Evolutionary conservation across 2,888 invertebrate genomes (phyloP).

Genomic region (Hydriomena furcata): DNA sequence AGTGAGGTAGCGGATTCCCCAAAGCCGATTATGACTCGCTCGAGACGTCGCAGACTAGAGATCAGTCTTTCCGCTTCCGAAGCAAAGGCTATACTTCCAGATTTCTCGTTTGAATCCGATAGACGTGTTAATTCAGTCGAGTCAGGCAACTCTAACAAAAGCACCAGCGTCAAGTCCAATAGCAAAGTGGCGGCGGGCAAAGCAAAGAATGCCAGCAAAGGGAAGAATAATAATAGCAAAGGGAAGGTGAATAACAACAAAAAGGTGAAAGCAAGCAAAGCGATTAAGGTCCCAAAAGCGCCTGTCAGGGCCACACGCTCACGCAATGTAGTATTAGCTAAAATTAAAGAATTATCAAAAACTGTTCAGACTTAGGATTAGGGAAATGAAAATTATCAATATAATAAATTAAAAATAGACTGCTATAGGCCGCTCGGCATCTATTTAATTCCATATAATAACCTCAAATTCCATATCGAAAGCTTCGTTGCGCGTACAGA

Average conservation of each 20-base stretch:
- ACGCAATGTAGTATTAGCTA: conserved; percentile 46
- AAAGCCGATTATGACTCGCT: conserved; percentile 55
- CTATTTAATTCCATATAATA: conserved; percentile 39
- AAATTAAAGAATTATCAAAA: conserved; percentile 42
- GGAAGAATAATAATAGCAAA: conserved; percentile 3
- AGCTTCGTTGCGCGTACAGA: conserved; percentile 6
- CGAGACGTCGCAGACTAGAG: conserved; percentile 61
- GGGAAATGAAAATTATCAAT: conserved; percentile 35
- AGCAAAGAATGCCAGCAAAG: conserved; percentile 39
- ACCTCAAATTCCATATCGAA: conserved; percentile 10
- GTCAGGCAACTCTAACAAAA: conserved; percentile 53
- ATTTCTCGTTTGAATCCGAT: conserved; percentile 69
- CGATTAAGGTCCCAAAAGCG: conserved; percentile 34
- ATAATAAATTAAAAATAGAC: conserved; percentile 46
- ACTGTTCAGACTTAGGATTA: conserved; percentile 11
- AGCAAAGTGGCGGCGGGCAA: conserved; percentile 44
- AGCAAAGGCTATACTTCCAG: conserved; percentile 54
- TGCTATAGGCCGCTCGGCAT: conserved; percentile 46
- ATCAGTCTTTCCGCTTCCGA: conserved; percentile 70
- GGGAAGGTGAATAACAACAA: not conserved
- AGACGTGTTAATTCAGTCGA: conserved; percentile 59
- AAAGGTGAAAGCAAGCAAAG: conserved; percentile 10
- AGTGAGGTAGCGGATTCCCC: not conserved
- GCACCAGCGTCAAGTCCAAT: conserved; percentile 41
- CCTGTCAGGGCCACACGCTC: conserved; percentile 56